Evolutionary conservation across 2,888 invertebrate species (phyloP).

Genomic region (Troides helena): DNA sequence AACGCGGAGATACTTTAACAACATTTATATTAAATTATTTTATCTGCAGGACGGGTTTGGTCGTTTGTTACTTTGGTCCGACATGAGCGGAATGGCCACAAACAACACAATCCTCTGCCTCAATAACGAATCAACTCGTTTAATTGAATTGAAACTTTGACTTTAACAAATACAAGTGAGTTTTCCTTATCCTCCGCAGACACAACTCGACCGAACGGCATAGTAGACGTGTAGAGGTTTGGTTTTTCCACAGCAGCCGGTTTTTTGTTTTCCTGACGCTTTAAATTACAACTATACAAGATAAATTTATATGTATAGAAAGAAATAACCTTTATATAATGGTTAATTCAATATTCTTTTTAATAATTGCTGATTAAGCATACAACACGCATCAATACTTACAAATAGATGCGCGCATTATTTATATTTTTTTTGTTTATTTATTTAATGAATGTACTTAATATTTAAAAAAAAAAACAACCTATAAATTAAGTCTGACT

Average conservation of each 20-base stretch:
- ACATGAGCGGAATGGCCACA: conserved; percentile 40
- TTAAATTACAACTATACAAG: conserved; percentile 18
- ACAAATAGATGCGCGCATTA: no score
- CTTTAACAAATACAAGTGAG: background rate
- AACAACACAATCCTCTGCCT: conserved; percentile 40
- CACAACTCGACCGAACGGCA: conserved; percentile 14
- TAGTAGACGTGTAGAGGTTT: conserved; percentile 31
- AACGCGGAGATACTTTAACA: conserved; percentile 29
- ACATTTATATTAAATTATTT: conserved; percentile 12
- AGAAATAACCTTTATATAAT: conserved; percentile 2
- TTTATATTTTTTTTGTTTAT: no score
- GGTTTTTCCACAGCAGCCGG: conserved; percentile 47
- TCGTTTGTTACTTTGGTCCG: conserved; percentile 10
- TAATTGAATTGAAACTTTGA: conserved; percentile 15
- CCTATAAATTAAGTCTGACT: no score
- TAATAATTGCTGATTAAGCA: background rate
- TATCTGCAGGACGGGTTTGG: background rate
- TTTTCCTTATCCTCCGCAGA: conserved; percentile 10
- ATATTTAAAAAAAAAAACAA: no score
- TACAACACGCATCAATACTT: background rate
- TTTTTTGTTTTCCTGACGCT: conserved; percentile 38
- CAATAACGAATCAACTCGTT: background rate
- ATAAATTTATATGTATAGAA: conserved; percentile 15
- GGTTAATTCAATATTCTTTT: background rate
- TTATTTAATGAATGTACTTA: no score